Evolutionary conservation across 1,140 invertebrate species (phyloP).

Genomic region (Argopecten irradians): DNA sequence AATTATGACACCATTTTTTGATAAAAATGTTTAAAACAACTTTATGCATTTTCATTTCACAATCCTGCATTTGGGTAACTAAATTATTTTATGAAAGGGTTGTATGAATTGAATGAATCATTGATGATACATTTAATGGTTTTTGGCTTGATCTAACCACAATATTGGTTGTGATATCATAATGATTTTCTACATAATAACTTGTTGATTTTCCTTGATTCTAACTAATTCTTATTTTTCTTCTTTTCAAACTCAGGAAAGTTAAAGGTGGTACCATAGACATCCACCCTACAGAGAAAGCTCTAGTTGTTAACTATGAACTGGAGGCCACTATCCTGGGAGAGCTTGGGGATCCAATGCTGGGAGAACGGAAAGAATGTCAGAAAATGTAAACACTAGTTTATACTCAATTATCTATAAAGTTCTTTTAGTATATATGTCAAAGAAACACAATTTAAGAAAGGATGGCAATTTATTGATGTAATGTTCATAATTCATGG

Average conservation of each 20-base stretch:
- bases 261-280: constrained; percentile 90
- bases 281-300: constrained; percentile 93
- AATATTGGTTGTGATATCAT: too few relatives aligned
- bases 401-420: not conserved
- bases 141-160: not conserved
- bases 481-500: too few relatives aligned
- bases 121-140: not conserved
- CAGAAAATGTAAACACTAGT: constrained; percentile 77
- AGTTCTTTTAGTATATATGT: too few relatives aligned
- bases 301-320: constrained; percentile 93
- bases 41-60: too few relatives aligned
- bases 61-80: too few relatives aligned
- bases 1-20: too few relatives aligned
- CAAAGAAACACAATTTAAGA: too few relatives aligned
- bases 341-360: constrained; percentile 88
- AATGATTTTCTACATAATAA: not conserved
- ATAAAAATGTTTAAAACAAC: too few relatives aligned
- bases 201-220: not conserved
- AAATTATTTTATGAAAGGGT: not conserved
- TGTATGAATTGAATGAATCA: not conserved
- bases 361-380: constrained; percentile 89
- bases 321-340: constrained; percentile 91
- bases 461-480: too few relatives aligned
- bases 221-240: not conserved
- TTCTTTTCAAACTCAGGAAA: constrained; percentile 79